Evolutionary conservation across 2,113 vertebrate genomes (phyloP).

Genomic region (Pseudorhombus dupliciocellatus): DNA sequence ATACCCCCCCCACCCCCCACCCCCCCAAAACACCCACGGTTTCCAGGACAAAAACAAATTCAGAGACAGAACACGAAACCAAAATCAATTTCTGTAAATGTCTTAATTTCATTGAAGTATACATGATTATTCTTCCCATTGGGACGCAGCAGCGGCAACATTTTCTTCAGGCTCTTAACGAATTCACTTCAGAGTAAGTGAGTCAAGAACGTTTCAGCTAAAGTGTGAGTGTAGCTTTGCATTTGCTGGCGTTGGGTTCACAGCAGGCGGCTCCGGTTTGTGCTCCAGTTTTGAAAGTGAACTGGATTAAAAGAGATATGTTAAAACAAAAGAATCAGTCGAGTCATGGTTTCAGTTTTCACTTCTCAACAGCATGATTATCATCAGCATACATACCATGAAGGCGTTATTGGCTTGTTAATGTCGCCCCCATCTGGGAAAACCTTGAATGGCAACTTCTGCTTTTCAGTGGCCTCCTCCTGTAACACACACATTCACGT

Average conservation of each 20-base stretch:
- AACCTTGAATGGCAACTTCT: slow-evolving; percentile 45
- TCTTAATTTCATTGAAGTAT: too few relatives aligned
- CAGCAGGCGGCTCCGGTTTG: slow-evolving; percentile 79
- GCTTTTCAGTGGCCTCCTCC: slow-evolving; percentile 36
- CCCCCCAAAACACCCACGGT: too few relatives aligned
- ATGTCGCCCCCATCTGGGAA: slow-evolving; percentile 66
- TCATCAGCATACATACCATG: slow-evolving; percentile 70
- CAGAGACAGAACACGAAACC: too few relatives aligned
- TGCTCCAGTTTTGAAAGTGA: slow-evolving; percentile 84
- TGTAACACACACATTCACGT: slow-evolving; percentile 30
- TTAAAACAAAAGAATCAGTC: not conserved
- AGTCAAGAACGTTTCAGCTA: not conserved
- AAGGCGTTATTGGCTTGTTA: slow-evolving; percentile 55
- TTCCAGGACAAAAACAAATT: too few relatives aligned
- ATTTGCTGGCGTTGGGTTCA: slow-evolving; percentile 66
- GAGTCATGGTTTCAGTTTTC: not conserved
- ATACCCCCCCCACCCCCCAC: too few relatives aligned
- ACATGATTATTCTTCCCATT: too few relatives aligned
- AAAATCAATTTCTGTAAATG: too few relatives aligned
- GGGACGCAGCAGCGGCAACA: not conserved
- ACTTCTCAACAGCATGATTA: not conserved
- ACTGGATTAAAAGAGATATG: slow-evolving; percentile 73
- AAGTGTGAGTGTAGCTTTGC: not conserved
- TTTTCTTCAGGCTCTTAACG: not conserved
- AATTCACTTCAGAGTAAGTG: not conserved